A percentile compares a stretch with the other conserved stretches of the same genome.
phyloP scores from a whole-genome alignment of 2,113 vertebrate species.

The Probosciger aterrimus region DNA sequence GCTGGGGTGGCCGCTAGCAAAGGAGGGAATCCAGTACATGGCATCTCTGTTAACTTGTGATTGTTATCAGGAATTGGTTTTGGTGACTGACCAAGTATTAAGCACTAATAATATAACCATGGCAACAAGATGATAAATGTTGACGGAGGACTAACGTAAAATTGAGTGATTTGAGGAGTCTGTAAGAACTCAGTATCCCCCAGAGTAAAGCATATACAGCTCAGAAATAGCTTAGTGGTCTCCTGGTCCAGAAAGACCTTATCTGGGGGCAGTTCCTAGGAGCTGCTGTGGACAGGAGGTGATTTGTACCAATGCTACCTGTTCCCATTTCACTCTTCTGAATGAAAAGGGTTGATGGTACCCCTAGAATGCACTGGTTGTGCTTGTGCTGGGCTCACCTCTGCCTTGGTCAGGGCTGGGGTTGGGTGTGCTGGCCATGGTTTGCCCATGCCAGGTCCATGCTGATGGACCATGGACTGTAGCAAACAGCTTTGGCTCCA shows the following conservation, averaged over 20 bases:
- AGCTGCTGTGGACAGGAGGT: neutral
- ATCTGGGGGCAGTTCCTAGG: neutral
- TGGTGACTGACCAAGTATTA: neutral
- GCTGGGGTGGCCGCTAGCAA: neutral
- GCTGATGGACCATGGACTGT: neutral
- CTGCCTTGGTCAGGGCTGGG: neutral
- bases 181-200: neutral
- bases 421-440: neutral
- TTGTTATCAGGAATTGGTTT: neutral
- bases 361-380: neutral
- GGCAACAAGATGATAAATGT: neutral
- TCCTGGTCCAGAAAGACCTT: neutral
- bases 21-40: neutral
- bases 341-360: neutral
- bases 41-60: neutral
- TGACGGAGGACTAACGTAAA: neutral
- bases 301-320: neutral
- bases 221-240: neutral
- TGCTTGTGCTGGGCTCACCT: neutral
- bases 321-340: neutral
- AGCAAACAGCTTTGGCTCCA: neutral
- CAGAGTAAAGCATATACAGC: neutral
- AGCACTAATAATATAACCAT: neutral
- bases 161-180: neutral
- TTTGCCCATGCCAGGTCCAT: fast-evolving